These are phyloP conservation scores for Pediacus dermestoides DNA, from an alignment of 2,888 invertebrate species.

Conservation along the genomic window DNA sequence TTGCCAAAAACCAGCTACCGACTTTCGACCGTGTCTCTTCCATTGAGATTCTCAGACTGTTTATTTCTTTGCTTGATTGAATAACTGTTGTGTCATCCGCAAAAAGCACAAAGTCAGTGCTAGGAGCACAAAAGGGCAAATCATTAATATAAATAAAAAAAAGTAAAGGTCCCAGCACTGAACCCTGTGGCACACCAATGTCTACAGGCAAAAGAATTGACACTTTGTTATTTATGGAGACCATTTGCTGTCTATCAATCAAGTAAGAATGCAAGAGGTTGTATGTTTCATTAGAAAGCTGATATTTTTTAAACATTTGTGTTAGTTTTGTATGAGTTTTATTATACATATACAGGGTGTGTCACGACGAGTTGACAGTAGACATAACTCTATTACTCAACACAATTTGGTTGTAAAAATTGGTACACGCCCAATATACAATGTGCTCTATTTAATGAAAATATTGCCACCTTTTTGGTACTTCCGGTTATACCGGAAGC, in stretches of 20 bases:
- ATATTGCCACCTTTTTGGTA: too few species aligned
- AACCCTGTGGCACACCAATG: slow-evolving; percentile 3
- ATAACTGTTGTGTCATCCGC: neutral
- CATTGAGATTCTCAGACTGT: neutral
- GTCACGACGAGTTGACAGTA: too few species aligned
- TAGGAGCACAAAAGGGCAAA: slow-evolving; percentile 1
- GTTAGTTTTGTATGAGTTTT: too few species aligned
- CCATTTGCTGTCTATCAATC: slow-evolving; percentile 1
- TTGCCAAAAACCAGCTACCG: slow-evolving; percentile 3
- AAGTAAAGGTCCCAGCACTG: neutral
- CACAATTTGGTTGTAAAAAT: too few species aligned
- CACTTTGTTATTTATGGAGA: neutral
- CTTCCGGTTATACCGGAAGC: too few species aligned
- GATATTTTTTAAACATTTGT: neutral
- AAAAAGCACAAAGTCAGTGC: slow-evolving; percentile 3
- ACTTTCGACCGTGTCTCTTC: slow-evolving; percentile 3
- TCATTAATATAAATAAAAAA: slow-evolving; percentile 1
- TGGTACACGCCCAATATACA: too few species aligned
- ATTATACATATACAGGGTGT: too few species aligned
- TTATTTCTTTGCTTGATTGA: neutral
- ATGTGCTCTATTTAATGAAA: too few species aligned
- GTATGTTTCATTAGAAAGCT: neutral
- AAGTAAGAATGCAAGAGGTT: slow-evolving; percentile 1
- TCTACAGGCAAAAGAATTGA: neutral
- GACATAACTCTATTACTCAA: too few species aligned